A percentile compares a stretch with the other conserved stretches of the same genome.
Conservation (phyloP, 2,113 vertebrate species). For the Pyxicephalus adspersus region DNA sequence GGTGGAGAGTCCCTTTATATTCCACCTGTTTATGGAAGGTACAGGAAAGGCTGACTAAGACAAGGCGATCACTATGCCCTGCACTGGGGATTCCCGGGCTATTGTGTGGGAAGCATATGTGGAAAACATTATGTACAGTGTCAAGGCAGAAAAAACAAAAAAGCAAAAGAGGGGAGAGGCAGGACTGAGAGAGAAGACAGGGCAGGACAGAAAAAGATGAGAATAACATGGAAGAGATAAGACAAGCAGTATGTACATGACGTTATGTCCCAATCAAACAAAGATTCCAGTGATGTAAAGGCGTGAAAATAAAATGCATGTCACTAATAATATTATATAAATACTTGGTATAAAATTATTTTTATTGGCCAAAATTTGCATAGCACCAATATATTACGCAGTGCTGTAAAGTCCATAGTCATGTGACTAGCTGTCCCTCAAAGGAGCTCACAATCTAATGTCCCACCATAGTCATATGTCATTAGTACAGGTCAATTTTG, state of each 20-base stretch:
- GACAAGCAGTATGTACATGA: neutral
- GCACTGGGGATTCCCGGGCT: conserved; percentile 35
- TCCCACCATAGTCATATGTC: no score
- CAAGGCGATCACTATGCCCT: conserved; percentile 3
- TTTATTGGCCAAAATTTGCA: no score
- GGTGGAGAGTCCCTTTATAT: conserved; percentile 16
- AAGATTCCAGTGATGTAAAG: neutral
- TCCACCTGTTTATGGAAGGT: conserved; percentile 9
- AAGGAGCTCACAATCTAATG: no score
- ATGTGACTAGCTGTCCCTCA: no score
- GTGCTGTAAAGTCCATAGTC: no score
- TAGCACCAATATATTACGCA: no score
- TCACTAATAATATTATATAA: no score
- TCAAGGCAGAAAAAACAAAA: no score
- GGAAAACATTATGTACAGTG: conserved; percentile 29
- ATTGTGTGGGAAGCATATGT: conserved; percentile 40
- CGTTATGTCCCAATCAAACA: conserved; percentile 1
- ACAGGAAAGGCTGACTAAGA: conserved; percentile 41
- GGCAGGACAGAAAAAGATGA: neutral
- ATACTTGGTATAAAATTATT: no score
- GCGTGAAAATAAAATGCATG: neutral
- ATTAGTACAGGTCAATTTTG: no score
- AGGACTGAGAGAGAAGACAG: neutral
- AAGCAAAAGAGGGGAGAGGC: neutral
- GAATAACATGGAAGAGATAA: conserved; percentile 1